A percentile compares a stretch with the other conserved stretches of the same genome.
Conservation (phyloP, 1,140 invertebrate species). For the Teleopsis dalmanni region DNA sequence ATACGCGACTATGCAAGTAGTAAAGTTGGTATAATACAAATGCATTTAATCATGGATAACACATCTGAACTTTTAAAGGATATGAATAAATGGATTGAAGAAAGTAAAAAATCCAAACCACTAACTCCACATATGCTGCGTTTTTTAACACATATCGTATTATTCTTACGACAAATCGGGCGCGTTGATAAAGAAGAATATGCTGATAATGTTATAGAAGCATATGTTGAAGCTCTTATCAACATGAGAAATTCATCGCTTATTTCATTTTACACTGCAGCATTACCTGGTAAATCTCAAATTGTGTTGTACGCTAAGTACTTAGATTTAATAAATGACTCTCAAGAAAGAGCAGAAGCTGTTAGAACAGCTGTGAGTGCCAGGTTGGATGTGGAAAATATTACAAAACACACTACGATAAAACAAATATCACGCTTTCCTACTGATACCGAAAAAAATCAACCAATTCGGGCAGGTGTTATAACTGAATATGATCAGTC, state of each 20-base stretch:
- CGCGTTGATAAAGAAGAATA: constrained; percentile 56
- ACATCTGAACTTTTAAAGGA: constrained; percentile 54
- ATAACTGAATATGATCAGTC: constrained; percentile 27
- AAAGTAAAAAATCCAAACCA: background rate
- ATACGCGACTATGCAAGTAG: constrained; percentile 50
- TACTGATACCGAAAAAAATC: too few relatives aligned
- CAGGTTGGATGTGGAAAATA: too few relatives aligned
- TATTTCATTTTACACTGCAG: constrained; percentile 76
- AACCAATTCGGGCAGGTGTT: too few relatives aligned
- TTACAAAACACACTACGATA: constrained; percentile 72
- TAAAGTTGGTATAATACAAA: constrained; percentile 64
- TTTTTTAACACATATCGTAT: constrained; percentile 76
- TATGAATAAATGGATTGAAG: constrained; percentile 46
- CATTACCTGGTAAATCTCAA: constrained; percentile 63
- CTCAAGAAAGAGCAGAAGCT: constrained; percentile 48
- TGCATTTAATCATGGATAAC: constrained; percentile 69
- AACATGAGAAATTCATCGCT: constrained; percentile 65
- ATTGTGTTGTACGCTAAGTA: constrained; percentile 70
- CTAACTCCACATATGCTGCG: constrained; percentile 50
- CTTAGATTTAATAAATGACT: constrained; percentile 56
- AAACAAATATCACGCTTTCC: constrained; percentile 44
- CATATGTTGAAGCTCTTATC: constrained; percentile 62
- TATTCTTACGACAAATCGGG: constrained; percentile 73
- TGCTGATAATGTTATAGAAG: constrained; percentile 65
- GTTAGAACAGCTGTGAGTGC: constrained; percentile 59